phyloP scores from a whole-genome alignment of 2,113 vertebrate genomes.

The Asarcornis scutulata region DNA sequence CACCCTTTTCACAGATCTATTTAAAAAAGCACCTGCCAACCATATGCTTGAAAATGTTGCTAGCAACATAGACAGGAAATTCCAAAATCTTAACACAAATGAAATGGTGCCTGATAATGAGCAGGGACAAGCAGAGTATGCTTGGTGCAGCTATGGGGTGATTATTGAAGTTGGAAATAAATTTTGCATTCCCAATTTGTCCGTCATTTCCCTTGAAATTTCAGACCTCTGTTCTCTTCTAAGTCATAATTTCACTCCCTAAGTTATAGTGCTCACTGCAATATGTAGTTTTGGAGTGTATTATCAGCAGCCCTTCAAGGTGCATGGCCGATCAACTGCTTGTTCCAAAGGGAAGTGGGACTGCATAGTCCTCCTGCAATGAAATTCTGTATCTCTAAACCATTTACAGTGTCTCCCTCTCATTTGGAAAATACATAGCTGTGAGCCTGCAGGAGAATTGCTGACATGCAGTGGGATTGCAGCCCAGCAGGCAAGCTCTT shows the following conservation, averaged over 20 bases:
- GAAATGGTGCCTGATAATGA: constrained; percentile 53
- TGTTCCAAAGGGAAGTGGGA: background rate
- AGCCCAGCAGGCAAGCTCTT: background rate
- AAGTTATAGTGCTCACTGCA: background rate
- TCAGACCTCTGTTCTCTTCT: background rate
- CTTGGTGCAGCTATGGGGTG: constrained; percentile 18
- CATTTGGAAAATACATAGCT: background rate
- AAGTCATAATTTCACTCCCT: background rate
- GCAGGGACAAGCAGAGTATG: background rate
- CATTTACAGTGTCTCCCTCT: background rate
- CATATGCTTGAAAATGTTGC: constrained; percentile 21
- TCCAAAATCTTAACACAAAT: constrained; percentile 32
- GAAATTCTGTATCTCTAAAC: fast-evolving
- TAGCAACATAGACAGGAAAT: constrained; percentile 9
- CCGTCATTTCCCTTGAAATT: background rate
- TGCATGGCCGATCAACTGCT: background rate
- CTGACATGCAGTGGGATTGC: background rate
- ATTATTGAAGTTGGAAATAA: constrained; percentile 44
- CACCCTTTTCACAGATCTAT: constrained; percentile 15
- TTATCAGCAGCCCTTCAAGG: background rate
- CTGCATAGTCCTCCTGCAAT: background rate
- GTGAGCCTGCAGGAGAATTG: background rate
- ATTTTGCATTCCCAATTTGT: constrained; percentile 12
- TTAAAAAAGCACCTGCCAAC: constrained; percentile 37
- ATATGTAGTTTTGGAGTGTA: background rate